A percentile compares a stretch with the other conserved stretches of the same genome.
Evolutionary conservation across 2,888 invertebrate species (phyloP).

Genomic region (Nudaria mundana): DNA sequence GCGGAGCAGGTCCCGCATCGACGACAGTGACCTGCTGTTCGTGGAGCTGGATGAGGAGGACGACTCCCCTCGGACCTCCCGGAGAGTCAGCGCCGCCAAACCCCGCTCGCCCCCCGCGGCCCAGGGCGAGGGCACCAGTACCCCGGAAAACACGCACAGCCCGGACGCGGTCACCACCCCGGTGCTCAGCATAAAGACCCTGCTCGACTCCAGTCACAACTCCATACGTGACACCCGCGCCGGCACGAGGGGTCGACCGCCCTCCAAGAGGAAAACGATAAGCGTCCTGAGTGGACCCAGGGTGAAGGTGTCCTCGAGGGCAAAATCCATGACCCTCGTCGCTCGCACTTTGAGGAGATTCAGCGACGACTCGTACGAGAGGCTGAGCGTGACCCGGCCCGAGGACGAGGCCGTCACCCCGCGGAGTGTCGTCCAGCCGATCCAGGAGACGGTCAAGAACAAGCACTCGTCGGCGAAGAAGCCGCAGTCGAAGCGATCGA

Average conservation of each 20-base stretch:
- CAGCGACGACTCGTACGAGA: constrained; percentile 36
- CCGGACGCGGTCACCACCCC: constrained; percentile 58
- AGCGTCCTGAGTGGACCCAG: constrained; percentile 36
- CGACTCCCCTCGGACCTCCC: constrained; percentile 43
- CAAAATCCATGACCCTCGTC: constrained; percentile 40
- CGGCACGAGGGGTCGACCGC: constrained; percentile 16
- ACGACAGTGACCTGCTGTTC: constrained; percentile 47
- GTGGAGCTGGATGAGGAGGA: constrained; percentile 37
- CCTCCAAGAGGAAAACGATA: constrained; percentile 44
- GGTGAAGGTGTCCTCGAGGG: constrained; percentile 30
- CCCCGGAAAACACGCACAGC: constrained; percentile 53
- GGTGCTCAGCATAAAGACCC: constrained; percentile 56
- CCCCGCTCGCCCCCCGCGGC: constrained; percentile 1
- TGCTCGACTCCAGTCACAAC: constrained; percentile 50
- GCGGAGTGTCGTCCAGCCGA: constrained; percentile 52
- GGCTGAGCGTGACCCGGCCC: constrained; percentile 29
- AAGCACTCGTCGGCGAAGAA: constrained; percentile 75
- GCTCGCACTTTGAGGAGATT: constrained; percentile 32
- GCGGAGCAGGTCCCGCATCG: constrained; percentile 49
- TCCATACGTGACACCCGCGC: constrained; percentile 29
- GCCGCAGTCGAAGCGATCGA: constrained; percentile 66
- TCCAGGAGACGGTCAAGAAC: constrained; percentile 65
- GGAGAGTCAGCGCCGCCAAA: constrained; percentile 11
- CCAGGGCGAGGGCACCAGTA: constrained; percentile 36
- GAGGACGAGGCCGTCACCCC: constrained; percentile 57